Evolutionary conservation across 2,797 vertebrate species (phyloP).

Genomic region (Gymnothorax reevesii): DNA sequence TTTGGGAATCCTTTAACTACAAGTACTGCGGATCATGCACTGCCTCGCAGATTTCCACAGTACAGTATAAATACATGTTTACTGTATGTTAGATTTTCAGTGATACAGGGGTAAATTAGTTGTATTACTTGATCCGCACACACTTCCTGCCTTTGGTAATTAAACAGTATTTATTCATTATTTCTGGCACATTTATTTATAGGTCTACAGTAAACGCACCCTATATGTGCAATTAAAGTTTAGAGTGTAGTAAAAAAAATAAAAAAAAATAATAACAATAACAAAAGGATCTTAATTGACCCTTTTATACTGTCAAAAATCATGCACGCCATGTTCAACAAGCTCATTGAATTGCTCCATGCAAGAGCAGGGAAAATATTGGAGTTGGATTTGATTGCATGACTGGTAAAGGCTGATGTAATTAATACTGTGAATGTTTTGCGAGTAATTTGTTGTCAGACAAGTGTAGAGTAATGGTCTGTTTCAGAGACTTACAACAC

Average conservation of each 20-base stretch:
- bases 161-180: not conserved
- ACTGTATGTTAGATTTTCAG: not conserved
- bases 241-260: too few species aligned
- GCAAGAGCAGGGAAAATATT: not conserved
- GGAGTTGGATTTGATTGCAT: not conserved
- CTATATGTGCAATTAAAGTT: too few species aligned
- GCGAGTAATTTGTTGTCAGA: not conserved
- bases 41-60: not conserved
- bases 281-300: too few species aligned
- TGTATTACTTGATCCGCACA: not conserved
- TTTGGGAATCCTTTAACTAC: not conserved
- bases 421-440: not conserved
- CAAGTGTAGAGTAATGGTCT: constrained; percentile 6
- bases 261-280: not conserved
- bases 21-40: not conserved
- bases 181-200: too few species aligned
- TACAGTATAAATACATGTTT: not conserved
- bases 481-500: constrained; percentile 3
- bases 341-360: not conserved
- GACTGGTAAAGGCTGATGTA: not conserved
- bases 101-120: not conserved
- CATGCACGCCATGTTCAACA: too few species aligned
- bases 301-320: not conserved
- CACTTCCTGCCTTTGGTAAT: not conserved
- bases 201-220: too few species aligned